Base-by-base conservation (phyloP, 1,140 invertebrate genomes). In the Carcinoscorpius rotundicauda region DNA sequence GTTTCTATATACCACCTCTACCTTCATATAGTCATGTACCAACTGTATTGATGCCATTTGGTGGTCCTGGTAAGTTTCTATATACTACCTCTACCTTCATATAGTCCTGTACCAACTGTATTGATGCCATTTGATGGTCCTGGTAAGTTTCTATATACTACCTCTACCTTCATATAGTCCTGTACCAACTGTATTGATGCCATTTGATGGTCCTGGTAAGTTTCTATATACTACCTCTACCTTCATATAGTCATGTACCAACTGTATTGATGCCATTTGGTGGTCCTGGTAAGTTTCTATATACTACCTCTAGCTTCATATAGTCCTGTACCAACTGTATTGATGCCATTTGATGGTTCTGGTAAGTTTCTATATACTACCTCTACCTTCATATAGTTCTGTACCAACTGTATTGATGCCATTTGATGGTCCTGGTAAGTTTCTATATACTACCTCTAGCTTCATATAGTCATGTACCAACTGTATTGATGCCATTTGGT, bases 211-310 rank as follows among this genome's bases (percentile, higher is more conserved):
- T 6, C 59, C 6, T 11, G 11, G 6, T 6, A 60, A 60, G 9
- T 77, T 93, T 97, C 74, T 97, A 98, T 75, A 87, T 97, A 65
- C 82, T 95, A 69, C 93, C 94, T 0, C 79, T 97, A 53, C 84
- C 88, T 0, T 85, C 84, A 29, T 82, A 87, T 64, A 84, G 84
- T 66, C 81, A 86, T 6, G 82, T 97, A 62, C 93, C 93, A 0
- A 68, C 73, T 5, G 73, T 75, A 1, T 76, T 89, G 50, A 63
- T 74, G 6, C 89, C 91, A 3, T 79, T 91, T 49, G 85, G 88
- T 71, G 88, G 85, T 9, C 86, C n/a, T n/a, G n/a, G n/a, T n/a
- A n/a, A n/a, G n/a, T 76, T 93, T 97, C 6, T 6, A 60, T 6
- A 60, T 61, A 6, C 61, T 70, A 58, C 29, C 6, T 9, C 6